A percentile compares a stretch with the other conserved stretches of the same genome.
phyloP scores from a whole-genome alignment of 2,888 invertebrate genomes.

The Drosophila maculinotata region DNA sequence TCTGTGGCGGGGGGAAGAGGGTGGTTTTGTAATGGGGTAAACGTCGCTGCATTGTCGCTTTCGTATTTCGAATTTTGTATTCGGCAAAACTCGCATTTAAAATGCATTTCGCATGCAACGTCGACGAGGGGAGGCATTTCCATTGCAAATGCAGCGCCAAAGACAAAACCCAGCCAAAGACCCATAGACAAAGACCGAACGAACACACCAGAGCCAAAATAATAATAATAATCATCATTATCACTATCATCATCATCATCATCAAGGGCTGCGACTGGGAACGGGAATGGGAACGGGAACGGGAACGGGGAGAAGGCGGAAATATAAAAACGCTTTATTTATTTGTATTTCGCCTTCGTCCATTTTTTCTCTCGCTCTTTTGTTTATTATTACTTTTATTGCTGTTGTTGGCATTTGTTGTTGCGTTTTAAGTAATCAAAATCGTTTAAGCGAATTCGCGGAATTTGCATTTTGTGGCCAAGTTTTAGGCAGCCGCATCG shows the following conservation, averaged over 20 bases:
- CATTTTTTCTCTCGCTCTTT: conserved; percentile 14
- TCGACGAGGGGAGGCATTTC: conserved; percentile 63
- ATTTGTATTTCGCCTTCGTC: conserved; percentile 36
- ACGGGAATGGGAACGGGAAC: background rate
- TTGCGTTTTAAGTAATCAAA: conserved; percentile 72
- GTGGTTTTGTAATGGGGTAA: conserved; percentile 21
- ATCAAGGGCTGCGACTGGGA: background rate
- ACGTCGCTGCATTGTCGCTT: conserved; percentile 39
- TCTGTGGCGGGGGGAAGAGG: background rate
- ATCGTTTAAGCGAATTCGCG: conserved; percentile 72
- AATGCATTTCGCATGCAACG: conserved; percentile 75
- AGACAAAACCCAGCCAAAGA: conserved; percentile 41
- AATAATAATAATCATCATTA: conserved; percentile 45
- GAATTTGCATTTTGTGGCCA: conserved; percentile 70
- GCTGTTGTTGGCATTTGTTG: conserved; percentile 16
- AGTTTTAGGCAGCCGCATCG: conserved; percentile 52
- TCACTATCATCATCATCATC: conserved; percentile 6
- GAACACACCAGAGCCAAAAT: conserved; percentile 36
- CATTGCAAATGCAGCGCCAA: conserved; percentile 59
- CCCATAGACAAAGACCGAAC: conserved; percentile 37
- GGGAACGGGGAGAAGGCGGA: conserved; percentile 23
- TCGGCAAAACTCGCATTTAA: conserved; percentile 65
- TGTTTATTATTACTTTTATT: conserved; percentile 57
- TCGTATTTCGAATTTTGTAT: conserved; percentile 44
- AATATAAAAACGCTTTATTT: conserved; percentile 56